phyloP scores from a whole-genome alignment of 2,797 vertebrate genomes.

The Pangasius larnaudii region DNA sequence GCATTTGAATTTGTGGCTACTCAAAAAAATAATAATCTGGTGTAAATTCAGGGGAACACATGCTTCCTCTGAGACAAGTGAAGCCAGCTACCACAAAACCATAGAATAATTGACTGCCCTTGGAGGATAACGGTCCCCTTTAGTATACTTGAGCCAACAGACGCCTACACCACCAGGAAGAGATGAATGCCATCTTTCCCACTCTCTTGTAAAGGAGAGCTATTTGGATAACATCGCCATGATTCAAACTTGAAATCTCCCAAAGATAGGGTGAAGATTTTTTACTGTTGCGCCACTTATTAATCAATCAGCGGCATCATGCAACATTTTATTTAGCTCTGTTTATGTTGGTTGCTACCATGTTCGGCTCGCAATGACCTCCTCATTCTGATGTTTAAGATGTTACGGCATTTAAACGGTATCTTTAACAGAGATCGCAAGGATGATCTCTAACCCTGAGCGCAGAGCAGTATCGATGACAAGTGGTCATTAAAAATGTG shows the following conservation, averaged over 20 bases:
- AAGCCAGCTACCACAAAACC: neutral
- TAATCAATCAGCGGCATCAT: neutral
- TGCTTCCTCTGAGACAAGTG: neutral
- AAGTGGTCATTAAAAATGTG: neutral
- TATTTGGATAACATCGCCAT: neutral
- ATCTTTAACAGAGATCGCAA: neutral
- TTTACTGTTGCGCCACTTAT: neutral
- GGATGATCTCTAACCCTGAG: neutral
- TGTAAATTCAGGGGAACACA: neutral
- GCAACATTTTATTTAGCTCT: neutral
- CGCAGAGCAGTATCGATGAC: neutral
- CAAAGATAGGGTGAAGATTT: neutral
- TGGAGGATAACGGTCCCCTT: slow-evolving; percentile 14
- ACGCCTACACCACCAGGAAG: slow-evolving; percentile 8
- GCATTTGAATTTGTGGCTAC: neutral
- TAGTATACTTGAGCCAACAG: slow-evolving; percentile 11
- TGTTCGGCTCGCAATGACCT: neutral
- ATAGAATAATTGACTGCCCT: slow-evolving; percentile 12
- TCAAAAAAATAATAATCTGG: neutral
- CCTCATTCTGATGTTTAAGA: neutral
- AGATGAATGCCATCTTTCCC: neutral
- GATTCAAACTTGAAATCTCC: neutral
- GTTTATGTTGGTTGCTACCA: neutral
- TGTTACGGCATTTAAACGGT: neutral
- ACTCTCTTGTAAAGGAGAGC: neutral